Evolutionary conservation across 2,888 invertebrate species (phyloP).

Genomic region (Dastarcus helophoroides): DNA sequence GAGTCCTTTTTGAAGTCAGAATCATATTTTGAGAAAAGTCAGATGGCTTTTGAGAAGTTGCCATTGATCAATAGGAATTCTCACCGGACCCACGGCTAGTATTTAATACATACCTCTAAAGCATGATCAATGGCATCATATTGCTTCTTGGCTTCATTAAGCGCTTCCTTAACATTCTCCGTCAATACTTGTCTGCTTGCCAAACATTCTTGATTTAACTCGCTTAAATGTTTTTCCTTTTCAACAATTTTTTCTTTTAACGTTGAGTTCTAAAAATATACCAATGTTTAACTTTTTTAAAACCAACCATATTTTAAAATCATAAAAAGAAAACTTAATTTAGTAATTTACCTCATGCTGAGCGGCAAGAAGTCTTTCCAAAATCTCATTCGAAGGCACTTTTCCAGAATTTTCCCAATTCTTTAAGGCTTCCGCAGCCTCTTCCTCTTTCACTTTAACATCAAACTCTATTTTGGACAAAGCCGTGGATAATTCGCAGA

Average conservation of each 20-base stretch:
- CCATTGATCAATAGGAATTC: no score
- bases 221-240: conserved; percentile 36
- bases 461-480: conserved; percentile 37
- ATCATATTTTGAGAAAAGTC: no score
- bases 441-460: conserved; percentile 32
- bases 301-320: conserved; percentile 1
- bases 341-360: conserved; percentile 34
- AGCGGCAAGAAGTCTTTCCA: conserved; percentile 29
- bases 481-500: conserved; percentile 45
- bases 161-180: conserved; percentile 38
- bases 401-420: conserved; percentile 36
- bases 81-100: no score
- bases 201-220: conserved; percentile 35
- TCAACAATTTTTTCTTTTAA: conserved; percentile 34
- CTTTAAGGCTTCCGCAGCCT: conserved; percentile 31
- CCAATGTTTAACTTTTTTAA: neutral
- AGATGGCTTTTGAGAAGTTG: no score
- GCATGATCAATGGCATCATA: conserved; percentile 53
- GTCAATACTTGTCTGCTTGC: conserved; percentile 36
- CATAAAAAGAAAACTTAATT: no score
- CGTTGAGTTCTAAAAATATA: conserved; percentile 29
- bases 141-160: conserved; percentile 46
- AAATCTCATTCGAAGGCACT: conserved; percentile 31
- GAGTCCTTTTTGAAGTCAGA: no score
- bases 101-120: conserved; percentile 36